Percentiles rank a stretch among this genome's conserved stretches.
Evolutionary conservation across 2,113 vertebrate genomes (phyloP).

Genomic region (Ameiurus melas): DNA sequence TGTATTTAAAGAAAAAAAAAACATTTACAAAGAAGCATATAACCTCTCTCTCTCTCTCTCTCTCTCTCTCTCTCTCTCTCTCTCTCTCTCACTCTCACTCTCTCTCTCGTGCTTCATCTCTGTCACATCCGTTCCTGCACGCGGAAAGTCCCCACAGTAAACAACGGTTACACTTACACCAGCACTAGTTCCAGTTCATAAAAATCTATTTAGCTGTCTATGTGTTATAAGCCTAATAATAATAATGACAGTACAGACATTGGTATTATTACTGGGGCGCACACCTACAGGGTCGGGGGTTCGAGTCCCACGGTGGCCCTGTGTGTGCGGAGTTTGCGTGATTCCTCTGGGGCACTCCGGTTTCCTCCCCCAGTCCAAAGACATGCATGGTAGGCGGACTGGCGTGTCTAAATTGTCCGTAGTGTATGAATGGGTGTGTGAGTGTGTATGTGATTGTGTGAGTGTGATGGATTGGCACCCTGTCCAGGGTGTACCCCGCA

Average conservation of each 20-base stretch:
- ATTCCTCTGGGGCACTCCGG: too few species aligned
- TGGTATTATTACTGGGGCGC: too few species aligned
- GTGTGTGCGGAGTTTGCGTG: too few species aligned
- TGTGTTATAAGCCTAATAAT: background rate
- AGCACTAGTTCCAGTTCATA: background rate
- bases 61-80: background rate
- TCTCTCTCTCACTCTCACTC: background rate
- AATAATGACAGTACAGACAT: background rate
- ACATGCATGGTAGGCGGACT: too few species aligned
- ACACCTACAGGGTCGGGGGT: too few species aligned
- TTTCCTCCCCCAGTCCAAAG: too few species aligned
- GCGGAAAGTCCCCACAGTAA: conserved; percentile 4
- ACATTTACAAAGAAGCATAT: background rate
- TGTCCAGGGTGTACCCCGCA: too few species aligned
- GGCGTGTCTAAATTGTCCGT: too few species aligned
- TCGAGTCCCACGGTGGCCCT: too few species aligned
- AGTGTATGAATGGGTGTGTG: too few species aligned
- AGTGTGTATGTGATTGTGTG: too few species aligned
- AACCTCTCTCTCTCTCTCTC: background rate
- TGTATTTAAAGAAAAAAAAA: background rate
- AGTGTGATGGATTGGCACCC: too few species aligned
- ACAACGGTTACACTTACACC: background rate
- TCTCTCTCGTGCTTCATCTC: background rate
- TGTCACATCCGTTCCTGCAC: background rate
- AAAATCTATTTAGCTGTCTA: background rate